Evolutionary conservation across 2,888 invertebrate genomes (phyloP).

Genomic region (Pseudococcus jackbeardsleyi): DNA sequence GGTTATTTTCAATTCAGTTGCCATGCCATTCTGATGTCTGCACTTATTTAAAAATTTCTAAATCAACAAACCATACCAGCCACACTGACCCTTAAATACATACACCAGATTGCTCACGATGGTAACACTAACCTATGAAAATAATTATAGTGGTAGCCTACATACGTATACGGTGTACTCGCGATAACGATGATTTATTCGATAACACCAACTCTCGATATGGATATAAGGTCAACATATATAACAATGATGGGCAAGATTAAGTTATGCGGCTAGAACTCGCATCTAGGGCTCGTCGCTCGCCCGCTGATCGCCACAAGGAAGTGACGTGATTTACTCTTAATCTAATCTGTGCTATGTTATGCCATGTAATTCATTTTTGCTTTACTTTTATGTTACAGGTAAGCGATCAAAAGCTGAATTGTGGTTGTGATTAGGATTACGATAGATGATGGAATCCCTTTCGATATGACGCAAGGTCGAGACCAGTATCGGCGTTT

Average conservation of each 20-base stretch:
- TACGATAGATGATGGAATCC: background rate
- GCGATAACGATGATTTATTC: conserved; percentile 42
- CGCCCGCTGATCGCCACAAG: background rate
- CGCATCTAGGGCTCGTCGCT: background rate
- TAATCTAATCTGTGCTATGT: background rate
- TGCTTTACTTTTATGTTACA: conserved; percentile 11
- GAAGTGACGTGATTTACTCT: conserved; percentile 19
- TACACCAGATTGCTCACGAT: background rate
- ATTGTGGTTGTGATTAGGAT: background rate
- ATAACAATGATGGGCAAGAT: conserved; percentile 17
- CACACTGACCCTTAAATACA: background rate
- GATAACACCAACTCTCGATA: background rate
- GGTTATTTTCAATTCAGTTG: too few species aligned
- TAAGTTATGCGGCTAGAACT: background rate
- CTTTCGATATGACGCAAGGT: background rate
- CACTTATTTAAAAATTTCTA: too few species aligned
- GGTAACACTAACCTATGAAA: conserved; percentile 40
- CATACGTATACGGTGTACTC: background rate
- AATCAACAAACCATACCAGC: too few species aligned
- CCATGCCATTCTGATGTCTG: too few species aligned
- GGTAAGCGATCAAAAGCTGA: conserved; percentile 20
- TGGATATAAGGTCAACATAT: conserved; percentile 22
- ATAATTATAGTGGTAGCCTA: conserved; percentile 38
- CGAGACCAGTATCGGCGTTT: background rate
- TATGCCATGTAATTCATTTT: conserved; percentile 30